phyloP scores from a whole-genome alignment of 2,113 vertebrate species.

The Zonotrichia leucophrys region DNA sequence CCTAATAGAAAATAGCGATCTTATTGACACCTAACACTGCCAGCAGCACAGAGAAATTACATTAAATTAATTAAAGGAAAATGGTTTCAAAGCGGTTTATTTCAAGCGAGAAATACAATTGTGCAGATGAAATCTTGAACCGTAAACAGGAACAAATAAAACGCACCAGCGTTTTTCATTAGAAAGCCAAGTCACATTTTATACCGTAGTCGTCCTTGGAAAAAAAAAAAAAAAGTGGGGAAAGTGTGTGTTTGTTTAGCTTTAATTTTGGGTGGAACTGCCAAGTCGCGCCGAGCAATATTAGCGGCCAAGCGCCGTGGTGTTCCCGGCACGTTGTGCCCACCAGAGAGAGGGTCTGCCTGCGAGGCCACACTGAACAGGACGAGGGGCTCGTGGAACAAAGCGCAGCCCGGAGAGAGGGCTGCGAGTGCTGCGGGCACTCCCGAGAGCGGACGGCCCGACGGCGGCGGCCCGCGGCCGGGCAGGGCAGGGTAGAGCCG shows the following conservation, averaged over 20 bases:
- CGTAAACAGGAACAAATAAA: constrained; percentile 39
- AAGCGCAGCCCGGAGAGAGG: background rate
- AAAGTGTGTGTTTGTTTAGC: background rate
- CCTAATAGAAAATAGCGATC: background rate
- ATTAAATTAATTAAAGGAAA: constrained; percentile 57
- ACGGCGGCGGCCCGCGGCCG: background rate
- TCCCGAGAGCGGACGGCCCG: background rate
- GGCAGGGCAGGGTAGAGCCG: too few relatives aligned
- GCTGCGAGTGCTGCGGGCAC: too few relatives aligned
- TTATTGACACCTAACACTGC: background rate
- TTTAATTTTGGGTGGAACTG: background rate
- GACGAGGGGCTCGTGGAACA: background rate
- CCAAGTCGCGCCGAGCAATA: background rate
- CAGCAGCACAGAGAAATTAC: constrained; percentile 9
- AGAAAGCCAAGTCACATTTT: background rate
- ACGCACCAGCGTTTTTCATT: background rate
- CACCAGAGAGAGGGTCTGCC: background rate
- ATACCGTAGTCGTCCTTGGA: background rate
- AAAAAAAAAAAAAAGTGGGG: background rate
- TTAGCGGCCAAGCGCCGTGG: background rate
- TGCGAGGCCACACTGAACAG: background rate
- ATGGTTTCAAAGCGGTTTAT: constrained; percentile 41
- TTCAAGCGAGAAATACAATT: constrained; percentile 35
- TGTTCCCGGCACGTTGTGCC: background rate
- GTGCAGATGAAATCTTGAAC: constrained; percentile 10